Evolutionary conservation across 2,797 vertebrate species (phyloP), one percentile per base, ranked within the genome.

Genomic region (Scarus forsteni): DNA sequence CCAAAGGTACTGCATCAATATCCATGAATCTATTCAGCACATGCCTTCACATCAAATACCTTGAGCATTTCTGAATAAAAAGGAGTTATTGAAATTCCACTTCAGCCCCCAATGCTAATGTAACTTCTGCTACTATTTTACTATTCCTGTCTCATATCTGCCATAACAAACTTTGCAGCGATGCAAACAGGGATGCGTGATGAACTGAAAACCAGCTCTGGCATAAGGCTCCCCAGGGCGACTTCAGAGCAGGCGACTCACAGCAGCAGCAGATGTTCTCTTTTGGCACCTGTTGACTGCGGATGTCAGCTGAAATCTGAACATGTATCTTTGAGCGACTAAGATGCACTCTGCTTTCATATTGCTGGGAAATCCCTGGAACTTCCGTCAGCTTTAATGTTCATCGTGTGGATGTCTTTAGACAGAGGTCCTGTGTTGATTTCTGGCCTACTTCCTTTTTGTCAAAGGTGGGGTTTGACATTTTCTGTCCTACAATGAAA

Each of bases 391-490:
- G 63, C 67, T 19, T 10, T 58, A 58, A 66, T 66, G 34, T 69
- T 64, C 69, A 27, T 65, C 59, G 77, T 76, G 74, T 60, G 64
- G 70, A 75, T 57, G 74, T 50, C 51, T 67, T 81, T 52, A 75
- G 60, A 81, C 66, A 58, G 56, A 65, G 49, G 67, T 70, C 70
- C 63, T 66, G 64, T 51, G 78, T 49, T 46, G 39, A 61, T 62
- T 67, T 70, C 70, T 84, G 65, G 63, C 81, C 83, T 76, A 74
- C 66, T 79, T 85, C 40, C 52, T 61, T 43, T 67, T 54, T 27
- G 27, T 61, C n/a, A 53, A 51, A 71, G 38, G 18, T 51, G 39
- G 77, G 70, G 87, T 87, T 86, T 83, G 83, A 90, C 80, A 77
- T 85, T 81, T 83, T 64, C 66, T 66, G 65, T 86, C 76, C 54